Evolutionary conservation across 2,888 invertebrate genomes (phyloP).

Genomic region (Andrena dorsata): DNA sequence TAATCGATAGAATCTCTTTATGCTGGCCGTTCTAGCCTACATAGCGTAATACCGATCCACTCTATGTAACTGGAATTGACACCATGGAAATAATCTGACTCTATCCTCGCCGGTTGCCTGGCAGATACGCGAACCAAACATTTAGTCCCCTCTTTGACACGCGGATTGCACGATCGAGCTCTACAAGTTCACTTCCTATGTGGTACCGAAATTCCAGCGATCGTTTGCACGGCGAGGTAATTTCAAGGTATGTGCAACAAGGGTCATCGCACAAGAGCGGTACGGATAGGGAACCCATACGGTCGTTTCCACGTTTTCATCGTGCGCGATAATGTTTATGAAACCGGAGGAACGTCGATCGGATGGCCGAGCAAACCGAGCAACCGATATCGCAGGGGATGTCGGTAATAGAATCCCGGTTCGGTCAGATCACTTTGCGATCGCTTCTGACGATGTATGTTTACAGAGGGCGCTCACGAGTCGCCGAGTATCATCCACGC

Average conservation of each 20-base stretch:
- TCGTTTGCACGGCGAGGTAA: conserved; percentile 13
- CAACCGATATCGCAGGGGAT: conserved; percentile 25
- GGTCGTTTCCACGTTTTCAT: conserved; percentile 22
- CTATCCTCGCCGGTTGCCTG: neutral
- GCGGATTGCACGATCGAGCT: neutral
- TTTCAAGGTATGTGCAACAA: conserved; percentile 2
- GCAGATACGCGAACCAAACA: neutral
- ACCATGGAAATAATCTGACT: neutral
- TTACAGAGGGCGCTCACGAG: neutral
- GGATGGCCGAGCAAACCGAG: conserved; percentile 37
- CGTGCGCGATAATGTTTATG: conserved; percentile 44
- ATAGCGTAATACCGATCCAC: too few relatives aligned
- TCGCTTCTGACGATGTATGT: neutral
- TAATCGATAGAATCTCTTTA: neutral
- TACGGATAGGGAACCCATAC: neutral
- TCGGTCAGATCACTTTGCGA: neutral
- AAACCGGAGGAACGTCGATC: conserved; percentile 47
- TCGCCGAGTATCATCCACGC: too few relatives aligned
- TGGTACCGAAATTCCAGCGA: conserved; percentile 17
- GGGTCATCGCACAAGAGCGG: neutral
- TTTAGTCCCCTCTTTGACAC: neutral
- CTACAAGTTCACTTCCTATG: neutral
- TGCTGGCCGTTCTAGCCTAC: neutral
- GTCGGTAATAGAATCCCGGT: conserved; percentile 50
- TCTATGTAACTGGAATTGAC: neutral